Base-by-base conservation (phyloP, 2,113 vertebrate genomes). In the Chaetops frenatus region DNA sequence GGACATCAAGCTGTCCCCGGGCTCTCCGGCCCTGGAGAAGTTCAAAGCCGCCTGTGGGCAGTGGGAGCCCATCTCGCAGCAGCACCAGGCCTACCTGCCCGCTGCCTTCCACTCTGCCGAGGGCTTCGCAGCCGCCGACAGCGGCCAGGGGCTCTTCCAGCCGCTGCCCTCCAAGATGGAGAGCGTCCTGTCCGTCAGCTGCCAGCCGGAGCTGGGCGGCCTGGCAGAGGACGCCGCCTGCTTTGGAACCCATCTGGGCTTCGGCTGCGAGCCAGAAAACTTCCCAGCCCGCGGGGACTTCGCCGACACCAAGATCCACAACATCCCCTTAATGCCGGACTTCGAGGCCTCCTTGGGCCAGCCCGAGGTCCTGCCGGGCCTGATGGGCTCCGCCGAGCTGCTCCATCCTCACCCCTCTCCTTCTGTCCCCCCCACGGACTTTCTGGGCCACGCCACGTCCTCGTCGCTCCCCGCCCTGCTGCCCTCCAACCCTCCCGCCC, bases 41-140 rank as follows among this genome's bases (percentile, higher is more conserved):
- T 99, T 99, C 64, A 99, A 99, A 64, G 98, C 98, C 65, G 92
- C 98, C 78, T 99, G 98, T 15, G 97, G 98, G 23, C 98, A 98
- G 77, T 99, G 99, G 99, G 98, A 99, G 17, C 92, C 98, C 2
- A 78, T 99, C 40, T 96, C 95, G 44, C 98, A 98, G 36, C 98
- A 98, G 35, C 95, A 97, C 25, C 98, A 98, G 73, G 81, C 67
- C 53, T 99, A 98, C 96, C 73, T 98, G 91, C 98, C 98, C 48
- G 21, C 98, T 0, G 93, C 85, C 60, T 99, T 98, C 96, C 98
- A 97, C 78, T 61, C 98, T 5, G 9, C 95, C 0, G 98, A 98
- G 11, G 61, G 88, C 8, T 97, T 97, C 72, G 80, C 87, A 0
- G 36, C 86, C 1, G 16, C 88, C 3, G 97, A 96, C 14, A 19